phyloP scores from a whole-genome alignment of 2,888 invertebrate species.

The Ephialtes manifestator region DNA sequence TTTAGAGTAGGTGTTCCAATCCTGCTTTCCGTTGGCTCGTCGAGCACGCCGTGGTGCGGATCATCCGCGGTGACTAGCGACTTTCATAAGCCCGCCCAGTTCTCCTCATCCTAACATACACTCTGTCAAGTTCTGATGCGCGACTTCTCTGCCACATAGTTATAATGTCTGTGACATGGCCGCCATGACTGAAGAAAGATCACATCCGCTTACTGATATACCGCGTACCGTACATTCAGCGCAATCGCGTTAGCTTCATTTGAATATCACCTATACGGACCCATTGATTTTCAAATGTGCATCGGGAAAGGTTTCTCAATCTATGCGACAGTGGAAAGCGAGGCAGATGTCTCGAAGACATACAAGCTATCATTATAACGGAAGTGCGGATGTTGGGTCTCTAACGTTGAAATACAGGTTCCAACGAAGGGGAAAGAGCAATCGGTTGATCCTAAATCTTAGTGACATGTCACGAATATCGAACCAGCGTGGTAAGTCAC shows the following conservation, averaged over 20 bases:
- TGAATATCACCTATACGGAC: conserved; percentile 40
- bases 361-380: not conserved
- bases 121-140: conserved; percentile 8
- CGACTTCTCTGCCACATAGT: conserved; percentile 20
- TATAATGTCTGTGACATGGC: conserved; percentile 3
- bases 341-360: not conserved
- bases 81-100: conserved; percentile 69
- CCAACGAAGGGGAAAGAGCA: not conserved
- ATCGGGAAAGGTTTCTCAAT: conserved; percentile 28
- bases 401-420: conserved; percentile 1
- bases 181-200: conserved; percentile 22
- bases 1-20: conserved; percentile 58
- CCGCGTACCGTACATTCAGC: not conserved
- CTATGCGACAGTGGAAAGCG: not conserved
- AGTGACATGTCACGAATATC: not conserved
- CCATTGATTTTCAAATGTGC: conserved; percentile 52
- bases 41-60: conserved; percentile 52
- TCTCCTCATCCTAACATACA: conserved; percentile 25
- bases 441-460: conserved; percentile 4
- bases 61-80: conserved; percentile 69
- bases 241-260: conserved; percentile 51
- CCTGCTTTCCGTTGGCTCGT: conserved; percentile 54
- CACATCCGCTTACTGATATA: conserved; percentile 41
- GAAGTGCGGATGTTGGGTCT: not conserved
- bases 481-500: not conserved